phyloP scores from a whole-genome alignment of 2,888 invertebrate genomes.

The Diachrysia chrysitis region DNA sequence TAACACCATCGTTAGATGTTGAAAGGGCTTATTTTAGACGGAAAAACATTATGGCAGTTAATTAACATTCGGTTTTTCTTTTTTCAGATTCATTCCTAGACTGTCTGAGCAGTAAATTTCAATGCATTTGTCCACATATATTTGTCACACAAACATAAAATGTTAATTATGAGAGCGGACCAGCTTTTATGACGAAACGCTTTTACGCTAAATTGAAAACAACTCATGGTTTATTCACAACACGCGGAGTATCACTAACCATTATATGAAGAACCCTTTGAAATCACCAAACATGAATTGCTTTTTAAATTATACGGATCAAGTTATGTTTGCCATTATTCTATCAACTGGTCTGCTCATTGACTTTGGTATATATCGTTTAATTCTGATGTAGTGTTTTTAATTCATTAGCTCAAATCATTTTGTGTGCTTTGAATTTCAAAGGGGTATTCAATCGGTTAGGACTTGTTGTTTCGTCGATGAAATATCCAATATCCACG shows the following conservation, averaged over 20 bases:
- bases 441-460: constrained; percentile 22
- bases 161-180: constrained; percentile 81
- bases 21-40: neutral
- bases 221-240: constrained; percentile 88
- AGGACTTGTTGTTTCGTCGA: constrained; percentile 21
- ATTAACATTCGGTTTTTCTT: neutral
- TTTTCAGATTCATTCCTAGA: constrained; percentile 16
- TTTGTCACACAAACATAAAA: constrained; percentile 75
- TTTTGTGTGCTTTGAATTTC: constrained; percentile 36
- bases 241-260: constrained; percentile 72
- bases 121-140: constrained; percentile 61
- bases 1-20: neutral
- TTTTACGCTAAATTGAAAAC: constrained; percentile 88
- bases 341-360: constrained; percentile 62
- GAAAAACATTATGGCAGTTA: neutral
- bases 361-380: constrained; percentile 66
- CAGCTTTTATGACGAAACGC: constrained; percentile 84
- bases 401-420: constrained; percentile 67
- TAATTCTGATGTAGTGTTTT: constrained; percentile 71
- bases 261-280: constrained; percentile 71
- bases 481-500: constrained; percentile 43
- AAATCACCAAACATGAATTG: constrained; percentile 61
- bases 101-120: constrained; percentile 57
- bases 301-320: constrained; percentile 61
- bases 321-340: constrained; percentile 63